phyloP scores from a whole-genome alignment of 2,888 invertebrate species.

The Dione vanillae region DNA sequence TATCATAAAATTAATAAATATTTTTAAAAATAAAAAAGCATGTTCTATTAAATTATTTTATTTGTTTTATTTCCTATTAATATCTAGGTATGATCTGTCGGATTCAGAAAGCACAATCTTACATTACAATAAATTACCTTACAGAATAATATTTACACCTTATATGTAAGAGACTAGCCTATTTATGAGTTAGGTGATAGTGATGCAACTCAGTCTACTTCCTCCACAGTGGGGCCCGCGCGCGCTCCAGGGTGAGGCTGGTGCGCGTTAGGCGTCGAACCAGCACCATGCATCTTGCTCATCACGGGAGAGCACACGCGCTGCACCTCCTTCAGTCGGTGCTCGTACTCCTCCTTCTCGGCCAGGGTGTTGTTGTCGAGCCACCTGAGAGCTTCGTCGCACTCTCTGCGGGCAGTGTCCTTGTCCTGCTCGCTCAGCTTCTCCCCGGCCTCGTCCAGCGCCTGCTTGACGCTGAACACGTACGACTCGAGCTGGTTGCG shows the following conservation, averaged over 20 bases:
- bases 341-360: constrained; percentile 86
- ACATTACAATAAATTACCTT: constrained; percentile 40
- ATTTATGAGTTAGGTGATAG: background rate
- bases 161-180: background rate
- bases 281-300: constrained; percentile 81
- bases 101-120: constrained; percentile 34
- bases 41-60: background rate
- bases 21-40: too few species aligned
- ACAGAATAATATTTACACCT: constrained; percentile 35
- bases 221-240: constrained; percentile 48
- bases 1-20: too few species aligned
- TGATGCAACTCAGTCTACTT: constrained; percentile 46
- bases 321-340: constrained; percentile 85
- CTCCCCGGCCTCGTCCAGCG: constrained; percentile 85
- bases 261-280: constrained; percentile 50
- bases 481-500: constrained; percentile 90
- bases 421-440: constrained; percentile 87
- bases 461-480: constrained; percentile 88
- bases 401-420: constrained; percentile 77
- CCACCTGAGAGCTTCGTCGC: constrained; percentile 87
- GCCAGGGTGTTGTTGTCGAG: constrained; percentile 87
- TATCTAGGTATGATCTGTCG: constrained; percentile 41
- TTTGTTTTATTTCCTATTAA: background rate
- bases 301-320: constrained; percentile 83
- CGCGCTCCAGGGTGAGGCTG: constrained; percentile 35